These are phyloP conservation scores for Sinocyclocheilus grahami DNA, from an alignment of 2,113 vertebrate genomes.

Conservation along the genomic window DNA sequence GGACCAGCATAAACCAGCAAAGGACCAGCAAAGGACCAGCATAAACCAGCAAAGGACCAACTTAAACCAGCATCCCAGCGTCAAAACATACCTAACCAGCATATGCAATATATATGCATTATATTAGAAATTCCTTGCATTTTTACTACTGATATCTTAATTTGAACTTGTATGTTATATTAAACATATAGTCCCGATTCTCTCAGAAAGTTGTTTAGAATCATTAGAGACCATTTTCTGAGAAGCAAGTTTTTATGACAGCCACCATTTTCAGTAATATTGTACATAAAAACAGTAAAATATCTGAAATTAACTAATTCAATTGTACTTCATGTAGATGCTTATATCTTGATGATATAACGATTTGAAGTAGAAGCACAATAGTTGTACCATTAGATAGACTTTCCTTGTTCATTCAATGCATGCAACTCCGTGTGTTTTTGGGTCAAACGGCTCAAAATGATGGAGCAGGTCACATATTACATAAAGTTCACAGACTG, in stretches of 20 bases:
- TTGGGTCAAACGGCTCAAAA: background rate
- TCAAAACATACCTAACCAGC: too few relatives aligned
- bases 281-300: background rate
- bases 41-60: too few relatives aligned
- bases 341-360: background rate
- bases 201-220: background rate
- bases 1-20: too few relatives aligned
- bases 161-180: too few relatives aligned
- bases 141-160: background rate
- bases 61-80: too few relatives aligned
- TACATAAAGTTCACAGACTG: background rate
- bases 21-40: too few relatives aligned
- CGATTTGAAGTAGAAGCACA: background rate
- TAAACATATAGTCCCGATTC: background rate
- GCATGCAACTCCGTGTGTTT: background rate
- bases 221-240: background rate
- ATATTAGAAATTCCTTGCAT: background rate
- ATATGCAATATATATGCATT: background rate
- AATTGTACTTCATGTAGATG: background rate
- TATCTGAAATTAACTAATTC: background rate
- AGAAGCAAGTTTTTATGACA: background rate
- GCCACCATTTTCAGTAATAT: background rate
- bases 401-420: background rate
- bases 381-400: background rate
- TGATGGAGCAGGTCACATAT: conserved; percentile 3